Percentiles rank a stretch among this genome's conserved stretches.
phyloP scores from a whole-genome alignment of 2,888 invertebrate species.

The Dicranocentrus wangi region DNA sequence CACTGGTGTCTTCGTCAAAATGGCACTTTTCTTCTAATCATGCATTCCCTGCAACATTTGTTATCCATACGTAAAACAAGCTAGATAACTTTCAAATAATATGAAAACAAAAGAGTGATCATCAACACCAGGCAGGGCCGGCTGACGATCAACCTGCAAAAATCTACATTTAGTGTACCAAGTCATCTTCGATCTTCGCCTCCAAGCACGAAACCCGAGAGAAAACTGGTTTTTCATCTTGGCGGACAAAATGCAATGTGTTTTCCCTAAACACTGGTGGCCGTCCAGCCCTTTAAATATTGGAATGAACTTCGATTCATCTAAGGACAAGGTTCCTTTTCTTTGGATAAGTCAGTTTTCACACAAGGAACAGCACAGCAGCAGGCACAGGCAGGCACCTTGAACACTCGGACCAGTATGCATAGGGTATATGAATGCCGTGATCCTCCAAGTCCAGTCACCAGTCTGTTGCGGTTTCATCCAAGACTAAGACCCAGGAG shows the following conservation, averaged over 20 bases:
- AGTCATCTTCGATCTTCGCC: not conserved
- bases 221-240: constrained; percentile 18
- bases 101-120: constrained; percentile 30
- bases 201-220: not conserved
- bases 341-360: constrained; percentile 55
- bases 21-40: constrained; percentile 3
- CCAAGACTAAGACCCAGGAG: constrained; percentile 16
- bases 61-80: not conserved
- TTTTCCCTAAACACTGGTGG: constrained; percentile 17
- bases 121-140: constrained; percentile 3
- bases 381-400: constrained; percentile 5
- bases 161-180: not conserved
- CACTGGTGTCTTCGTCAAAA: not conserved
- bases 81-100: too few species aligned
- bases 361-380: not conserved
- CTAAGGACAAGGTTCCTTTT: constrained; percentile 56
- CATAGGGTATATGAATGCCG: too few species aligned
- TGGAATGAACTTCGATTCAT: constrained; percentile 28
- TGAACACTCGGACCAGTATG: not conserved
- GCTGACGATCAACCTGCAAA: constrained; percentile 35
- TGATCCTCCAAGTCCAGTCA: not conserved
- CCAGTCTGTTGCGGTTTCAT: constrained; percentile 31
- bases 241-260: not conserved
- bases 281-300: constrained; percentile 38
- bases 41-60: constrained; percentile 13